Evolutionary conservation across 1,140 invertebrate genomes (phyloP).

Genomic region (Batillaria attramentaria): DNA sequence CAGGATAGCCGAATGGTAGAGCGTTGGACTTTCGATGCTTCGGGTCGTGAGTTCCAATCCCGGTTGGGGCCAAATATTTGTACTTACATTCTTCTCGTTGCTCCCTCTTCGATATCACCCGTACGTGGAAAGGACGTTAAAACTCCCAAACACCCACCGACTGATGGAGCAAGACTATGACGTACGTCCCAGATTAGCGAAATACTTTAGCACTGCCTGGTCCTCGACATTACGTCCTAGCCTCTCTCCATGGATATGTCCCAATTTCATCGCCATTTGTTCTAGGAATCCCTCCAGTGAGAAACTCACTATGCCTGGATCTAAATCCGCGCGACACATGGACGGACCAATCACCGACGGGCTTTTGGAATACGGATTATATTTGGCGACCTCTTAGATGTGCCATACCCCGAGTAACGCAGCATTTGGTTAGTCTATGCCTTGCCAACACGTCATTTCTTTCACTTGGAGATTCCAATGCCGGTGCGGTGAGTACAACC

Average conservation of each 20-base stretch:
- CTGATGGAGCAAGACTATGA: too few relatives aligned
- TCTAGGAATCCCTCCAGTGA: background rate
- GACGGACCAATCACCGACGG: constrained; percentile 1
- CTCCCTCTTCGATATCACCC: too few relatives aligned
- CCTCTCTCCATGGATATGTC: background rate
- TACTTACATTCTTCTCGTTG: too few relatives aligned
- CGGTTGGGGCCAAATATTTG: too few relatives aligned
- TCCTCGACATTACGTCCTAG: background rate
- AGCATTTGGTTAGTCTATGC: background rate
- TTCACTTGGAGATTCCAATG: constrained; percentile 12
- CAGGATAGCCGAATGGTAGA: too few relatives aligned
- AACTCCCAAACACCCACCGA: too few relatives aligned
- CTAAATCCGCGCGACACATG: background rate
- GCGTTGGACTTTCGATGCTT: too few relatives aligned
- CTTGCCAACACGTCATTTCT: background rate
- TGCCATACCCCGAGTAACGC: background rate
- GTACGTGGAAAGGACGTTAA: too few relatives aligned
- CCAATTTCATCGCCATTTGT: background rate
- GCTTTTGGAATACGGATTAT: background rate
- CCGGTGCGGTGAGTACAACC: background rate
- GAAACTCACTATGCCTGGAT: background rate
- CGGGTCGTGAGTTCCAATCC: too few relatives aligned
- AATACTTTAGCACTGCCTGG: too few relatives aligned
- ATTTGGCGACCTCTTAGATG: background rate
- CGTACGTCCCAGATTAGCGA: too few relatives aligned